These are phyloP conservation scores for Dermolepida albohirtum DNA, from an alignment of 2,888 invertebrate species.

Conservation along the genomic window DNA sequence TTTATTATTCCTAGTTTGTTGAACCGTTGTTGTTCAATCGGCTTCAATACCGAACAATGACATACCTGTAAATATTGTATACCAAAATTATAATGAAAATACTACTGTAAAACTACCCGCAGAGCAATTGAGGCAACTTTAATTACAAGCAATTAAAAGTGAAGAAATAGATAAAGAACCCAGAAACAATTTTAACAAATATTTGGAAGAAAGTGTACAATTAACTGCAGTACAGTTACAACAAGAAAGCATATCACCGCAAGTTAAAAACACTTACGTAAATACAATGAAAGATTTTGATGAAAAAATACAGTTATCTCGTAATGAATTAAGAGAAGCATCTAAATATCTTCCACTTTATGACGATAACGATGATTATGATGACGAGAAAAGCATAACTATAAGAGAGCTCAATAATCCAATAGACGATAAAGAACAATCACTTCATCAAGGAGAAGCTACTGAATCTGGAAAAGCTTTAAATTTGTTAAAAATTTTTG, in stretches of 20 bases:
- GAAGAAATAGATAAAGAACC: background rate
- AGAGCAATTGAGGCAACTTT: constrained; percentile 41
- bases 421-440: constrained; percentile 22
- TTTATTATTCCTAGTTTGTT: constrained; percentile 50
- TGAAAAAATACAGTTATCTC: constrained; percentile 54
- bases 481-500: constrained; percentile 39
- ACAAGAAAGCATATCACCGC: constrained; percentile 17
- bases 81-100: constrained; percentile 49
- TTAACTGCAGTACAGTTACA: constrained; percentile 49
- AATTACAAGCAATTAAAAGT: background rate
- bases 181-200: constrained; percentile 43
- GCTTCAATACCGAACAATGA: constrained; percentile 48
- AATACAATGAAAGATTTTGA: constrained; percentile 52
- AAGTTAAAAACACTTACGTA: constrained; percentile 21
- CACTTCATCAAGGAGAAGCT: constrained; percentile 41
- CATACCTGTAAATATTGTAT: constrained; percentile 48
- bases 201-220: constrained; percentile 56
- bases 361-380: constrained; percentile 28
- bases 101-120: constrained; percentile 55
- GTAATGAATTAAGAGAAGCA: constrained; percentile 49
- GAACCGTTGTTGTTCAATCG: constrained; percentile 51
- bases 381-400: constrained; percentile 15
- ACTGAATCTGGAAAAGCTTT: constrained; percentile 44
- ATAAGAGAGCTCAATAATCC: constrained; percentile 37
- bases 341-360: constrained; percentile 25